These are phyloP conservation scores for Eristalinus sepulchralis DNA, from an alignment of 2,888 invertebrate genomes.

Conservation along the genomic window DNA sequence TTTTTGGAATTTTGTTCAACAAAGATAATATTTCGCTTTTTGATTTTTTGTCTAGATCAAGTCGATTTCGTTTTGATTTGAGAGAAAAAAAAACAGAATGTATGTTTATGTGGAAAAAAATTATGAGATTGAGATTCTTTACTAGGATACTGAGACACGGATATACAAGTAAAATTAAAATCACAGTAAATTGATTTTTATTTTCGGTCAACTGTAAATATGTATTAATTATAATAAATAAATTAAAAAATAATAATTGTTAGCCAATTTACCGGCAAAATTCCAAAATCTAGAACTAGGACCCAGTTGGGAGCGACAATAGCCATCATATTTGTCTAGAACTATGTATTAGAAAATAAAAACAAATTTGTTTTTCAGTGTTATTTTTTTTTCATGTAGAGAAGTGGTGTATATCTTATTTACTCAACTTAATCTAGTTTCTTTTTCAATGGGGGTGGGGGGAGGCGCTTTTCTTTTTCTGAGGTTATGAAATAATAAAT, in stretches of 20 bases:
- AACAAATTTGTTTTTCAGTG: conserved; percentile 73
- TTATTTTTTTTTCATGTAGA: conserved; percentile 65
- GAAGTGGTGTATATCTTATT: conserved; percentile 40
- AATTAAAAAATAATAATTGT: conserved; percentile 60
- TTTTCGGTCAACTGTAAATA: conserved; percentile 51
- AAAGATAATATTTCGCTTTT: conserved; percentile 25
- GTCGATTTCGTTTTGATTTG: conserved; percentile 10
- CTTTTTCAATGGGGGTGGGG: not conserved
- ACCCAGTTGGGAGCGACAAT: conserved; percentile 81
- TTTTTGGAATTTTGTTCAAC: conserved; percentile 57
- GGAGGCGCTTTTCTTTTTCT: not conserved
- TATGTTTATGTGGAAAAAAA: conserved; percentile 30
- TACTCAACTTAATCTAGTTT: conserved; percentile 31
- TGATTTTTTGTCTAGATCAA: conserved; percentile 60
- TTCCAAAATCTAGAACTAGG: conserved; percentile 81
- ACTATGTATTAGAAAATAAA: conserved; percentile 77
- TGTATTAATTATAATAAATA: conserved; percentile 61
- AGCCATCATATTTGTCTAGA: conserved; percentile 81
- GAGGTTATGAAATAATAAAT: not conserved
- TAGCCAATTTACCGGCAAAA: conserved; percentile 81
- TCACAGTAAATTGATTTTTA: conserved; percentile 33
- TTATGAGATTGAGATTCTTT: conserved; percentile 44
- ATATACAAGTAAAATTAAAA: conserved; percentile 29
- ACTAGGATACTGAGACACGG: conserved; percentile 52
- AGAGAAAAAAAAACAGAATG: conserved; percentile 5